A percentile compares a stretch with the other conserved stretches of the same genome.
Conservation (phyloP, 2,797 vertebrate genomes). For the Myotis daubentonii region DNA sequence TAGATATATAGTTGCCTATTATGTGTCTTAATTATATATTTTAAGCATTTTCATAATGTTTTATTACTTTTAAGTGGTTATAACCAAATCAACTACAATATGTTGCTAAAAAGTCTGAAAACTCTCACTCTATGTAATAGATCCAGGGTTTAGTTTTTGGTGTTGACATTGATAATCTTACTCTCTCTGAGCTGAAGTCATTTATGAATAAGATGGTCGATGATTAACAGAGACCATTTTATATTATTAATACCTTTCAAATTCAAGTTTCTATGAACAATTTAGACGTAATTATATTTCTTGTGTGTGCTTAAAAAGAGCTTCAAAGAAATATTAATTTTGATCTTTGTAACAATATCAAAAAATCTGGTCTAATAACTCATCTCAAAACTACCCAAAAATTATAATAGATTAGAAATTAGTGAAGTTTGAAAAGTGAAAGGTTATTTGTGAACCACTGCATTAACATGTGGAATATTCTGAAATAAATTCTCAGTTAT, state of each 20-base stretch:
- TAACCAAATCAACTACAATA: not conserved
- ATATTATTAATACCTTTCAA: not conserved
- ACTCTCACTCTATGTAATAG: not conserved
- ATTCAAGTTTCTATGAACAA: conserved; percentile 5
- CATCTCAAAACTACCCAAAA: not conserved
- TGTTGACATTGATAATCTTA: not conserved
- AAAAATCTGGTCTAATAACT: not conserved
- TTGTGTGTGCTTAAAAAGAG: not conserved
- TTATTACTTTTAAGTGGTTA: not conserved
- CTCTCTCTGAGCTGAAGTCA: not conserved
- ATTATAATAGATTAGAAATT: conserved; percentile 21
- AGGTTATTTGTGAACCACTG: not conserved
- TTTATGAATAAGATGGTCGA: not conserved
- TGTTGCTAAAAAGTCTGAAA: not conserved
- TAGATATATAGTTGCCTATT: not conserved
- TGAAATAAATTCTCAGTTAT: not conserved
- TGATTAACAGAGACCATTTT: not conserved
- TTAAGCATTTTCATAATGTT: not conserved
- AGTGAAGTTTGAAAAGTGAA: not conserved
- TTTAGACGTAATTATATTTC: conserved; percentile 27
- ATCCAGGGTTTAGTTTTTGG: not conserved
- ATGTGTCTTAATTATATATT: not conserved
- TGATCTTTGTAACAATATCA: not conserved
- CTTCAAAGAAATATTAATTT: conserved; percentile 49
- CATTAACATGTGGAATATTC: not conserved